Evolutionary conservation across 1,140 invertebrate genomes (phyloP).

Genomic region (Oncopeltus fasciatus): DNA sequence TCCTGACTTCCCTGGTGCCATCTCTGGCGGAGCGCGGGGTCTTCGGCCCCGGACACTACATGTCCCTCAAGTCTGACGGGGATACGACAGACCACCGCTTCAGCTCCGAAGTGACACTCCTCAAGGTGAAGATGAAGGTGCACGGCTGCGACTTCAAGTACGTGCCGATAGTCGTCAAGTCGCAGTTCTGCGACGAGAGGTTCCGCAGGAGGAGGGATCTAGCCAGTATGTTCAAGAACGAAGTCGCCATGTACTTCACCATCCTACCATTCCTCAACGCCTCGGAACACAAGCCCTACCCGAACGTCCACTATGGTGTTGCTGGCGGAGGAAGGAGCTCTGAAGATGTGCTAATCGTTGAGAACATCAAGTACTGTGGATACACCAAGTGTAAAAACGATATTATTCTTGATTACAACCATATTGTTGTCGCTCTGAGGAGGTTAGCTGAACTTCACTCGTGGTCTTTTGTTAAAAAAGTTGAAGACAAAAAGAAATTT

Average conservation of each 20-base stretch:
- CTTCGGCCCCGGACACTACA: too few species aligned
- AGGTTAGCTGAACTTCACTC: conserved; percentile 31
- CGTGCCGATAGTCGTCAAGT: background rate
- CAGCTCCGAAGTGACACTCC: too few species aligned
- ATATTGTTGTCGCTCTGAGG: conserved; percentile 26
- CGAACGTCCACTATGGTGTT: conserved; percentile 18
- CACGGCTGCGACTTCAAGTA: too few species aligned
- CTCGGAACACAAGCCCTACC: conserved; percentile 6
- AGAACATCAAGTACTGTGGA: conserved; percentile 25
- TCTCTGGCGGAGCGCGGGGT: too few species aligned
- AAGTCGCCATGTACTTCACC: conserved; percentile 19
- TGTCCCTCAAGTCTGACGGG: too few species aligned
- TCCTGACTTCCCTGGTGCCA: too few species aligned
- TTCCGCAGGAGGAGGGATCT: background rate
- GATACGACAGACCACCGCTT: too few species aligned
- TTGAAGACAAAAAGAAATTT: conserved; percentile 25
- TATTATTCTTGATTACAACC: conserved; percentile 24
- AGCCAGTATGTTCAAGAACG: conserved; percentile 19
- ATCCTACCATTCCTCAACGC: too few species aligned
- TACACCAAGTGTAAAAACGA: conserved; percentile 11
- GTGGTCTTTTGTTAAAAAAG: conserved; percentile 28
- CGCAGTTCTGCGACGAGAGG: background rate
- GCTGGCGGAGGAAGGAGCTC: conserved; percentile 3
- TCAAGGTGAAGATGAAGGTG: too few species aligned
- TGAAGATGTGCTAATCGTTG: conserved; percentile 26